Percentiles rank a stretch among this genome's conserved stretches.
Conservation (phyloP, 2,888 invertebrate genomes). For the Druceiella hillmani region DNA sequence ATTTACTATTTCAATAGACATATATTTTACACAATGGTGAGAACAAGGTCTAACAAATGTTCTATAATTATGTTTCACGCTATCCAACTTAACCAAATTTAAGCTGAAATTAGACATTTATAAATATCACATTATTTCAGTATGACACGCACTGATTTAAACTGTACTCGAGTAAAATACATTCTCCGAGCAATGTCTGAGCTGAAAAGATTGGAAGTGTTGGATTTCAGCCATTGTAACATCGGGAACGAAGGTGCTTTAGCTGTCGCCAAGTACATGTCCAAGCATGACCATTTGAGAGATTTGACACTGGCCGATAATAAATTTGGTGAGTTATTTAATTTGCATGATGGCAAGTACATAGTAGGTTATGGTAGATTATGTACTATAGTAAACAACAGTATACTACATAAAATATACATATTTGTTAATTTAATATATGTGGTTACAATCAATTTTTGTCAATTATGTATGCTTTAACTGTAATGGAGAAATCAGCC, state of each 20-base stretch:
- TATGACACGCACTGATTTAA: conserved; percentile 44
- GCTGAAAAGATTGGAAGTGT: conserved; percentile 40
- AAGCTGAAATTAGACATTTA: no score
- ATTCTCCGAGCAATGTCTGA: conserved; percentile 41
- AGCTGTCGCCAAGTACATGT: conserved; percentile 54
- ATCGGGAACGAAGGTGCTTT: conserved; percentile 55
- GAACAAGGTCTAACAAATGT: no score
- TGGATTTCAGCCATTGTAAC: conserved; percentile 62
- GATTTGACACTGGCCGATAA: conserved; percentile 50
- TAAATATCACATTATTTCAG: conserved; percentile 31
- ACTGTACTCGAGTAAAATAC: conserved; percentile 43
- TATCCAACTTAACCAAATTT: no score
- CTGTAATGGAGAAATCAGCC: no score
- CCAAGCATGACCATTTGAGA: conserved; percentile 41
- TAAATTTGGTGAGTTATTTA: conserved; percentile 37
- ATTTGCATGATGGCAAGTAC: background rate
- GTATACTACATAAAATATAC: no score
- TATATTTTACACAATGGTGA: no score
- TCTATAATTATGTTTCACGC: background rate
- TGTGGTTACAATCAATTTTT: no score
- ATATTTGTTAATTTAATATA: no score
- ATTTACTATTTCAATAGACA: no score
- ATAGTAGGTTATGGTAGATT: background rate
- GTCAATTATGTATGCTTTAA: no score
- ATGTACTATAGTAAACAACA: no score